Evolutionary conservation across 2,797 vertebrate species (phyloP).

Genomic region (Falco novaeseelandiae): DNA sequence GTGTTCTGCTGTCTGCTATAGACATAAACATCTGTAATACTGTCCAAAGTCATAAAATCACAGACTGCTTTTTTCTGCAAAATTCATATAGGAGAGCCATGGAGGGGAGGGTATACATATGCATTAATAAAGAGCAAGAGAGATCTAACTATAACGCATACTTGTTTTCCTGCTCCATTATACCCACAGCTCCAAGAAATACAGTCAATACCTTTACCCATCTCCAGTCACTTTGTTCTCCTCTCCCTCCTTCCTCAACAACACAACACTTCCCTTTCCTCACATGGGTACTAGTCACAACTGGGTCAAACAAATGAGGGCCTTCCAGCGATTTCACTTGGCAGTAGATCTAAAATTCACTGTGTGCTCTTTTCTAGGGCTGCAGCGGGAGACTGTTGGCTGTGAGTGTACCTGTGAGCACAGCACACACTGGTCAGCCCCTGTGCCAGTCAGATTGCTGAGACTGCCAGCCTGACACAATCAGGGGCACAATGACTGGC

Average conservation of each 20-base stretch:
- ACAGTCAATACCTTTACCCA: background rate
- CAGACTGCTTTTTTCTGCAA: background rate
- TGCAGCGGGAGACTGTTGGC: background rate
- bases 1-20: background rate
- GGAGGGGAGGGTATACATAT: background rate
- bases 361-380: background rate
- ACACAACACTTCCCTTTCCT: background rate
- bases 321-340: background rate
- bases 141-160: background rate
- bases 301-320: background rate
- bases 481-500: background rate
- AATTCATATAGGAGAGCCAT: background rate
- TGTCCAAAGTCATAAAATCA: conserved; percentile 8
- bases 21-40: background rate
- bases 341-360: background rate
- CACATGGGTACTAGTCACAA: background rate
- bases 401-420: background rate
- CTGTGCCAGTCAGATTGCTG: background rate
- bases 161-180: background rate
- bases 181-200: background rate
- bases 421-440: background rate
- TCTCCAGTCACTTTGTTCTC: background rate
- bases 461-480: background rate
- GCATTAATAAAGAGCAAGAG: background rate
- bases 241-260: background rate